Percentiles rank a stretch among this genome's conserved stretches.
These are phyloP conservation scores for Nipponia nippon DNA, from an alignment of 2,113 vertebrate genomes.

Conservation along the genomic window DNA sequence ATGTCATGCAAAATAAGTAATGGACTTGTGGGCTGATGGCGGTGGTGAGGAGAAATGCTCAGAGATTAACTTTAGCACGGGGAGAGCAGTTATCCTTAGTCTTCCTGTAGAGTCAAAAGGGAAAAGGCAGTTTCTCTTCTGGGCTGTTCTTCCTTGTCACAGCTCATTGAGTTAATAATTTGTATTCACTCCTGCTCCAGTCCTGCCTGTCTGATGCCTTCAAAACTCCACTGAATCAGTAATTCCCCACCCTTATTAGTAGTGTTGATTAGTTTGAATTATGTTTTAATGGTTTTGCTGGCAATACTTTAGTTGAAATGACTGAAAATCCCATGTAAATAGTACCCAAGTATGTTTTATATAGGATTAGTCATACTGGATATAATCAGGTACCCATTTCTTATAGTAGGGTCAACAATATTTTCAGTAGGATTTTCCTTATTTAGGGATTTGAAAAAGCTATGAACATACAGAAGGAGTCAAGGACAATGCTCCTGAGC, in stretches of 20 bases:
- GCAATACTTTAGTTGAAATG: background rate
- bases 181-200: background rate
- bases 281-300: background rate
- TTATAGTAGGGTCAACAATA: background rate
- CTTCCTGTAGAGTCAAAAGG: background rate
- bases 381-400: background rate
- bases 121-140: background rate
- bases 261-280: background rate
- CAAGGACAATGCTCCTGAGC: background rate
- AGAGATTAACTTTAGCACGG: background rate
- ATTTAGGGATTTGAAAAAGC: background rate
- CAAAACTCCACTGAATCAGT: background rate
- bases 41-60: background rate
- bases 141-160: background rate
- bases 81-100: background rate
- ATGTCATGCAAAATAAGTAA: background rate
- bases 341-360: background rate
- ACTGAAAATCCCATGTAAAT: background rate
- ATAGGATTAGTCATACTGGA: background rate
- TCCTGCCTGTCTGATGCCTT: background rate
- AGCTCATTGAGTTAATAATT: background rate
- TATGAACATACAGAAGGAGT: background rate
- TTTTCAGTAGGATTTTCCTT: background rate
- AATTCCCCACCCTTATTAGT: background rate
- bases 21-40: background rate